phyloP scores from a whole-genome alignment of 2,888 invertebrate species.

The Troides helena region DNA sequence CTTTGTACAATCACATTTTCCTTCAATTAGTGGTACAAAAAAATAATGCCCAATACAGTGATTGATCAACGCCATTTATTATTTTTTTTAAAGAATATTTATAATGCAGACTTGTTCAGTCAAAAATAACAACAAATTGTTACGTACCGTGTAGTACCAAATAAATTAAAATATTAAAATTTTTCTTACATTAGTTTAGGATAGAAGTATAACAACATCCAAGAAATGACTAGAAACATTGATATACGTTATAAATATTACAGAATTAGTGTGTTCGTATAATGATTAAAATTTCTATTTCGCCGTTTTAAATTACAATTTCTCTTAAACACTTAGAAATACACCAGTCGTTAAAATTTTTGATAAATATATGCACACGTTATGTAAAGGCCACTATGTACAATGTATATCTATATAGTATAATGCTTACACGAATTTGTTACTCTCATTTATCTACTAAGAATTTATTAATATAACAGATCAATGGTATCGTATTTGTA shows the following conservation, averaged over 20 bases:
- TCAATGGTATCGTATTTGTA: background rate
- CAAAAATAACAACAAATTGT: no score
- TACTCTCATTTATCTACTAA: background rate
- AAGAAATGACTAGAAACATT: background rate
- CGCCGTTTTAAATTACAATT: background rate
- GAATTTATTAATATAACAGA: background rate
- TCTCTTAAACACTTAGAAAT: background rate
- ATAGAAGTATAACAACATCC: background rate
- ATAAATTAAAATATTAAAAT: background rate
- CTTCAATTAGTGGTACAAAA: background rate
- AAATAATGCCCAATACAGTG: background rate
- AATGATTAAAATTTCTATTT: background rate
- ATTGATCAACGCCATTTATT: background rate
- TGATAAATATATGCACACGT: background rate
- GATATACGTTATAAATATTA: background rate
- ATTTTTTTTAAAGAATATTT: no score
- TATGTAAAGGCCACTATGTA: background rate
- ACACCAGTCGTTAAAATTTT: background rate
- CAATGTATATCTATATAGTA: background rate
- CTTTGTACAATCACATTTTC: conserved; percentile 5
- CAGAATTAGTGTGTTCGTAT: background rate
- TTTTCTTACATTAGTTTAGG: background rate
- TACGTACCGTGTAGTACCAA: background rate
- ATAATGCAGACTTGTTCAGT: no score
- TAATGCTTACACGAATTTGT: background rate